These are phyloP conservation scores for Ganaspis brasiliensis DNA, from an alignment of 2,888 invertebrate genomes.

Conservation along the genomic window DNA sequence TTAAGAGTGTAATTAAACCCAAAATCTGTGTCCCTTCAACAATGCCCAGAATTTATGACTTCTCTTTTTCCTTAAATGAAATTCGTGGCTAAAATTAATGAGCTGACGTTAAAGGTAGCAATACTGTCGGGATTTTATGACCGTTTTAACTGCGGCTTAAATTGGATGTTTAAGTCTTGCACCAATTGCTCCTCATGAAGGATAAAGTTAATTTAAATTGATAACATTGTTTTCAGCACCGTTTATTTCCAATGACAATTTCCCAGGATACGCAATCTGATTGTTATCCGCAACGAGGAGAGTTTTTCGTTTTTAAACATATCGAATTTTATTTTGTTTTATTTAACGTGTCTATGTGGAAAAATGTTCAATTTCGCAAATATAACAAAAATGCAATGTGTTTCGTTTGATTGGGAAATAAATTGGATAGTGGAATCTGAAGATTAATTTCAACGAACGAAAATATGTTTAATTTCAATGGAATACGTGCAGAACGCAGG, in stretches of 20 bases:
- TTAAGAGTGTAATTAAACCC: conserved; percentile 15
- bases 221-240: not conserved
- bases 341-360: not conserved
- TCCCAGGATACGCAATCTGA: not conserved
- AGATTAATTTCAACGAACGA: not conserved
- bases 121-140: conserved; percentile 32
- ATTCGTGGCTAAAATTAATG: conserved; percentile 12
- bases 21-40: not conserved
- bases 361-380: not conserved
- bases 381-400: not conserved
- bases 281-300: not conserved
- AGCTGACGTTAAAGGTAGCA: conserved; percentile 20
- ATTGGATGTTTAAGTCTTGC: conserved; percentile 25
- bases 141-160: conserved; percentile 20
- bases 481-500: not conserved
- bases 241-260: not conserved
- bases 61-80: conserved; percentile 23
- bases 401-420: conserved; percentile 6
- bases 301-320: no score
- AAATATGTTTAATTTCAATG: not conserved
- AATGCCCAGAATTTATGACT: not conserved
- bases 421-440: not conserved
- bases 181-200: not conserved
- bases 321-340: not conserved
- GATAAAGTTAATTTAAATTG: conserved; percentile 4